Conservation (phyloP, 2,113 vertebrate genomes). For the Percopsis transmontana region DNA sequence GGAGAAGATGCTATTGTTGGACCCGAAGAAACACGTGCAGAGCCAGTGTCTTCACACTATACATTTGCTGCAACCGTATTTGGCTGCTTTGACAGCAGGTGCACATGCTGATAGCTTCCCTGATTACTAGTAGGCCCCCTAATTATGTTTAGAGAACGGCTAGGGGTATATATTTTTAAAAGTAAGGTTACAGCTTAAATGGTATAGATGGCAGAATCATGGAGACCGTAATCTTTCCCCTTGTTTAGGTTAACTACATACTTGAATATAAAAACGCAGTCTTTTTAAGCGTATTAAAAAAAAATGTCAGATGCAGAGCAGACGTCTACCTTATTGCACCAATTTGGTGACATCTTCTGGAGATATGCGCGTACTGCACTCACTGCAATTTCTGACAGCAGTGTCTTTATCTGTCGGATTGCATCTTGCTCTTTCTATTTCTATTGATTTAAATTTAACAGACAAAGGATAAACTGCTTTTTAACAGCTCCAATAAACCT, state of each 20-base stretch:
- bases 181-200: too few relatives aligned
- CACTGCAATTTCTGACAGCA: neutral
- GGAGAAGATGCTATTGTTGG: slow-evolving; percentile 62
- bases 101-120: slow-evolving; percentile 35
- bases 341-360: slow-evolving; percentile 72
- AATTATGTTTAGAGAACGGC: neutral
- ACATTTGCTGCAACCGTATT: slow-evolving; percentile 40
- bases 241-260: too few relatives aligned
- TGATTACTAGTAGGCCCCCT: slow-evolving; percentile 24
- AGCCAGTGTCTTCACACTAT: slow-evolving; percentile 25
- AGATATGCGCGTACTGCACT: slow-evolving; percentile 2
- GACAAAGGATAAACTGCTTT: too few relatives aligned
- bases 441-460: too few relatives aligned
- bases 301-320: slow-evolving; percentile 5
- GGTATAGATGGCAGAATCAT: too few relatives aligned
- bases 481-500: too few relatives aligned
- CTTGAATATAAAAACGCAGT: too few relatives aligned
- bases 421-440: too few relatives aligned
- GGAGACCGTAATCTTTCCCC: too few relatives aligned
- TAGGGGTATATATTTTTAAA: neutral
- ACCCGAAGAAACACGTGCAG: slow-evolving; percentile 34
- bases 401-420: too few relatives aligned
- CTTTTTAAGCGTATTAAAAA: too few relatives aligned
- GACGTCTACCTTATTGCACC: slow-evolving; percentile 2
- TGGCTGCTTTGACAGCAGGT: slow-evolving; percentile 48